Evolutionary conservation across 37 sponge, comb jelly and placozoan genomes (phyloP).

Genomic region (Haliclona indistincta): DNA sequence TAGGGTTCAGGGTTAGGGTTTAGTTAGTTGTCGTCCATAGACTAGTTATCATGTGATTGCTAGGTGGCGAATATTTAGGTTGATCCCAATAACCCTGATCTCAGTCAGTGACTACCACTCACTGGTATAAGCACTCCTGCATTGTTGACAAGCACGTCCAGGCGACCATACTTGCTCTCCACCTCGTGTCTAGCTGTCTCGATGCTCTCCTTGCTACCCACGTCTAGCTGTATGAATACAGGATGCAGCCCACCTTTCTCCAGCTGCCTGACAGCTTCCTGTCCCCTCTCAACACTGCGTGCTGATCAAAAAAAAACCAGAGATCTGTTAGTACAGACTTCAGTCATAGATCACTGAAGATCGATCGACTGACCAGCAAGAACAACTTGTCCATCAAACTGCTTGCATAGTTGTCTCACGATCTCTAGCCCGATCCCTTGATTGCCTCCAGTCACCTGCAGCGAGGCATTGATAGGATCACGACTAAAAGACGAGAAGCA

Average conservation of each 20-base stretch:
- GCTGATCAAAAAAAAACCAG: neutral
- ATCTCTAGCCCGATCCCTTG: constrained; percentile 40
- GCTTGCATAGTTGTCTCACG: constrained; percentile 48
- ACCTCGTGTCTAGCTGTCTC: constrained; percentile 11
- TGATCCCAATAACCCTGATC: too few species aligned
- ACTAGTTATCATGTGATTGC: too few species aligned
- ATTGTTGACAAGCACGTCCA: constrained; percentile 58
- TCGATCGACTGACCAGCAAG: too few species aligned
- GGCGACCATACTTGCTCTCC: constrained; percentile 33
- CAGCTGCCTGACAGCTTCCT: constrained; percentile 25
- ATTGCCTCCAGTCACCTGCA: constrained; percentile 34
- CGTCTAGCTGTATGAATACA: constrained; percentile 26
- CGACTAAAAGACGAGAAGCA: too few species aligned
- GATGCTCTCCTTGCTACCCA: constrained; percentile 39
- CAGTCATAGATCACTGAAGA: too few species aligned
- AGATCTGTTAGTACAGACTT: too few species aligned
- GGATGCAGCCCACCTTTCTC: constrained; percentile 45
- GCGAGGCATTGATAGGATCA: too few species aligned
- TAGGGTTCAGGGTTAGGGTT: too few species aligned
- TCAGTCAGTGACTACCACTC: neutral
- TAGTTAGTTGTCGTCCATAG: too few species aligned
- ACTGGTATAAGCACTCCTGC: constrained; percentile 31
- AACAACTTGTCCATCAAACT: constrained; percentile 43
- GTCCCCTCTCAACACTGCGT: constrained; percentile 22
- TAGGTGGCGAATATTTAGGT: too few species aligned